Conservation (phyloP, 1,140 invertebrate species). For the Drosophila persimilis region DNA sequence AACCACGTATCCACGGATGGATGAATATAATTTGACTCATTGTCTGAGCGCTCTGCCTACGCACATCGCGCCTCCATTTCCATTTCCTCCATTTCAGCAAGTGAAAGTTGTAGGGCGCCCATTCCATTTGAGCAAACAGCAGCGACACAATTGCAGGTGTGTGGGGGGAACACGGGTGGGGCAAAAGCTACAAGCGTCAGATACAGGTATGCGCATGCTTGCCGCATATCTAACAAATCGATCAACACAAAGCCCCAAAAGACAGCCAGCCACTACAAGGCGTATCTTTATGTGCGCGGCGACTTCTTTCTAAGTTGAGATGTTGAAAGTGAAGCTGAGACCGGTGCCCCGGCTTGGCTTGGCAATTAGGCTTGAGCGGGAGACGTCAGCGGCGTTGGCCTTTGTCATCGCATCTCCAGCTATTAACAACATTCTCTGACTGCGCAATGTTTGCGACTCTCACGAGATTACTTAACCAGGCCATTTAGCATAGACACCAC, state of each 20-base stretch:
- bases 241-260: constrained; percentile 49
- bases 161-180: constrained; percentile 11
- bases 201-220: constrained; percentile 55
- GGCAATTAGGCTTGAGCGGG: constrained; percentile 46
- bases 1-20: constrained; percentile 2
- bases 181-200: constrained; percentile 31
- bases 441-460: constrained; percentile 80
- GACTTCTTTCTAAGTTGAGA: constrained; percentile 53
- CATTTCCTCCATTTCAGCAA: constrained; percentile 37
- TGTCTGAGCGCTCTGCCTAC: constrained; percentile 26
- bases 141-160: constrained; percentile 57
- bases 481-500: constrained; percentile 71
- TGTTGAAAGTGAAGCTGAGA: constrained; percentile 60
- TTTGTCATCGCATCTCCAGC: constrained; percentile 54
- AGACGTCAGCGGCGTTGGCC: constrained; percentile 24
- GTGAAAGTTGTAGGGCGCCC: constrained; percentile 75
- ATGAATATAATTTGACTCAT: constrained; percentile 27
- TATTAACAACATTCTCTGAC: constrained; percentile 79
- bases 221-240: constrained; percentile 72
- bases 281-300: constrained; percentile 45
- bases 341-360: constrained; percentile 5
- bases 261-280: constrained; percentile 33
- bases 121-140: constrained; percentile 43
- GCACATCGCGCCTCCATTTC: constrained; percentile 28
- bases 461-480: constrained; percentile 81